phyloP scores from a whole-genome alignment of 2,797 vertebrate species.

The Merluccius polli region DNA sequence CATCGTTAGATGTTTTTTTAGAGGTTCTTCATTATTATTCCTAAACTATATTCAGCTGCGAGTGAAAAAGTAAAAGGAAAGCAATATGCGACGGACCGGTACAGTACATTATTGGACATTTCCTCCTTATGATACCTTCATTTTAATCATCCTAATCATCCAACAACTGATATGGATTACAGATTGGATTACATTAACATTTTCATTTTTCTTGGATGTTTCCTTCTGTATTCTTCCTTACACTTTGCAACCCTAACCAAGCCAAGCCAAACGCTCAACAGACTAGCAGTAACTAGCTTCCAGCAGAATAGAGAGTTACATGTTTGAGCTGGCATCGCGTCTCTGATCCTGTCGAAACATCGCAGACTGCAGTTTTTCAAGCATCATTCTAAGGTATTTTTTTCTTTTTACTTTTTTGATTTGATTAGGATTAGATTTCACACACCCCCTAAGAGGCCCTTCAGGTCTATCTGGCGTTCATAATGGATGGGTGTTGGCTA shows the following conservation, averaged over 20 bases:
- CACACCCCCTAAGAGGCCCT: not conserved
- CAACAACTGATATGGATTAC: not conserved
- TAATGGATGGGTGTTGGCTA: not conserved
- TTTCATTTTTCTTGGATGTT: not conserved
- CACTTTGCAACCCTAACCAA: not conserved
- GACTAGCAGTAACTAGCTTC: not conserved
- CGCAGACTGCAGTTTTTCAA: not conserved
- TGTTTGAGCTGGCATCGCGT: not conserved
- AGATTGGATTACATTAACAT: not conserved
- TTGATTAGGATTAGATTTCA: slow-evolving; percentile 1
- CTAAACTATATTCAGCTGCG: not conserved
- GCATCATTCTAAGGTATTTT: not conserved
- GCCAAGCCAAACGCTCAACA: not conserved
- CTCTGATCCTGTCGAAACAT: not conserved
- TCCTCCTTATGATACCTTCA: not conserved
- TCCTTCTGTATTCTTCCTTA: not conserved
- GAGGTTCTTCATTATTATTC: not conserved
- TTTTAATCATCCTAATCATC: not conserved
- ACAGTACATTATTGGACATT: not conserved
- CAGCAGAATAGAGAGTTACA: not conserved
- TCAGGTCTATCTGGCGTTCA: not conserved
- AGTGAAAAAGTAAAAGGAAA: not conserved
- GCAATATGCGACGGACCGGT: not conserved
- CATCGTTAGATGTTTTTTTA: not conserved
- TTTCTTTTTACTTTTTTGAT: not conserved